Percentiles rank a stretch among this genome's conserved stretches.
Evolutionary conservation across 1,140 invertebrate species (phyloP).

Genomic region (Hyles euphorbiae): DNA sequence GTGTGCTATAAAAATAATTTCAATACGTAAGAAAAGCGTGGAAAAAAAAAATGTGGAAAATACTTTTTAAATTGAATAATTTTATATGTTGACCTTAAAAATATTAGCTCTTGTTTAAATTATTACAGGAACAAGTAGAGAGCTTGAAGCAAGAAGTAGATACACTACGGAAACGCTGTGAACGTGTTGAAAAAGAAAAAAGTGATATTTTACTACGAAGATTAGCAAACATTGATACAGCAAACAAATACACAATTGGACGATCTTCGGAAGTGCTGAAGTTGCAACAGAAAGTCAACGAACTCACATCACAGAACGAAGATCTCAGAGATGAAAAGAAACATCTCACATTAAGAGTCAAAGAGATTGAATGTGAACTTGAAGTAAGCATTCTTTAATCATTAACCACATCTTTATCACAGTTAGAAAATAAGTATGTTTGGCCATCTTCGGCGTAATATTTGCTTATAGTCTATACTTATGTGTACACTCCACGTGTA

Average conservation of each 20-base stretch:
- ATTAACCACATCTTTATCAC: no score
- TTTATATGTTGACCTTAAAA: no score
- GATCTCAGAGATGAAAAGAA: conserved; percentile 90
- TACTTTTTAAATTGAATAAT: no score
- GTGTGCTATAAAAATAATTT: no score
- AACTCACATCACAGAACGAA: conserved; percentile 85
- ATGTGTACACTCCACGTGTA: no score
- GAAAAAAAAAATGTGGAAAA: no score
- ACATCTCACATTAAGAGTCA: conserved; percentile 81
- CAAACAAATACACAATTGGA: conserved; percentile 81
- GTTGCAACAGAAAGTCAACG: conserved; percentile 88
- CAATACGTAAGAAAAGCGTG: no score
- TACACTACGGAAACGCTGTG: conserved; percentile 82
- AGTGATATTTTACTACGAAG: conserved; percentile 88
- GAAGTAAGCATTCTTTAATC: conserved; percentile 49
- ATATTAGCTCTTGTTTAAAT: no score
- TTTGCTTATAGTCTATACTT: no score
- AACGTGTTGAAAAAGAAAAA: conserved; percentile 89
- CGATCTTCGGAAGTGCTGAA: conserved; percentile 81
- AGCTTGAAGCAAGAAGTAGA: conserved; percentile 82
- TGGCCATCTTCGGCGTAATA: no score
- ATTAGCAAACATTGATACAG: conserved; percentile 84
- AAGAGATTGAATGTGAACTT: conserved; percentile 83
- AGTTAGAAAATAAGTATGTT: no score
- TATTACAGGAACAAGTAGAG: conserved; percentile 79